phyloP scores from a whole-genome alignment of 2,113 vertebrate genomes.

The Fukomys damarensis region DNA sequence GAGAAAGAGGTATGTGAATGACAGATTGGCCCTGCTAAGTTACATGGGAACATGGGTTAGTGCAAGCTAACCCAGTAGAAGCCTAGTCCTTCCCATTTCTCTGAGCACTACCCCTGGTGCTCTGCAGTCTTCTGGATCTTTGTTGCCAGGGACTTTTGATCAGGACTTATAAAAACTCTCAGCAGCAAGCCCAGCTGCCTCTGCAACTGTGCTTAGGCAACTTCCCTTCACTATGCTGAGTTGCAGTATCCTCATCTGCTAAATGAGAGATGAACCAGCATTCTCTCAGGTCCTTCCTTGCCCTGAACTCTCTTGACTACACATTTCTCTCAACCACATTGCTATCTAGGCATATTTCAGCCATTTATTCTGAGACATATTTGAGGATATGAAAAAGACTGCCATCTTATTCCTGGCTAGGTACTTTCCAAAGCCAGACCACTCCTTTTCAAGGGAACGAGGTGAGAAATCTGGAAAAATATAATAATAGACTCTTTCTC shows the following conservation, averaged over 20 bases:
- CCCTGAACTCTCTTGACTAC: neutral
- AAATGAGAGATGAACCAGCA: neutral
- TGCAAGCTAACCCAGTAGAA: neutral
- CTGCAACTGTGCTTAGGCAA: neutral
- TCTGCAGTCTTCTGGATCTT: neutral
- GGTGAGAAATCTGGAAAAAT: neutral
- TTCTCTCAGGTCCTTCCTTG: neutral
- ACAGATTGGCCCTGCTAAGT: neutral
- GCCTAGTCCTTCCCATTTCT: neutral
- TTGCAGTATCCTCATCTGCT: neutral
- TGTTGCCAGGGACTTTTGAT: neutral
- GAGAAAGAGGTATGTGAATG: neutral
- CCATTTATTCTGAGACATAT: neutral
- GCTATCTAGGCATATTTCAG: neutral
- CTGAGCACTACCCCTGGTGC: neutral
- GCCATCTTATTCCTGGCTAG: neutral
- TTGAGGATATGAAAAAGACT: neutral
- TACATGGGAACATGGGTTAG: neutral
- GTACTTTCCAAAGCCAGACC: neutral
- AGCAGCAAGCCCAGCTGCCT: neutral
- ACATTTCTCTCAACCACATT: neutral
- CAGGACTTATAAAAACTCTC: neutral
- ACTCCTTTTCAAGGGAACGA: neutral
- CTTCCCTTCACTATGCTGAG: neutral
- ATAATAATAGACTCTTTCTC: neutral